These are phyloP conservation scores for Temnopleurus reevesii DNA, from an alignment of 53 echinoderm and acorn worm species.

Conservation along the genomic window DNA sequence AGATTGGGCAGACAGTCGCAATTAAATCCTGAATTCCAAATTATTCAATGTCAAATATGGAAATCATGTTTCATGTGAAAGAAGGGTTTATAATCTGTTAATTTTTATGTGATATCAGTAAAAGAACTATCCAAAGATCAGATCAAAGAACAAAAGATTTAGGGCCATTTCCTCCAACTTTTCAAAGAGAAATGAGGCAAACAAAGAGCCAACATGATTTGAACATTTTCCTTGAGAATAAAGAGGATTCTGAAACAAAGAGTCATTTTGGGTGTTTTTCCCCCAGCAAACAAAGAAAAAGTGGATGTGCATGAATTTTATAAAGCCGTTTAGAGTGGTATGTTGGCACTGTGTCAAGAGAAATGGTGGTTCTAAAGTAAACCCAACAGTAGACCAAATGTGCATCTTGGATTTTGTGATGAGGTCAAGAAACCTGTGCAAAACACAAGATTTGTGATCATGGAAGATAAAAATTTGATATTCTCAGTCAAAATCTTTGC, in stretches of 20 bases:
- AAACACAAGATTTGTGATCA: too few species aligned
- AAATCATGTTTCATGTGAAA: too few species aligned
- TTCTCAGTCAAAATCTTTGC: too few species aligned
- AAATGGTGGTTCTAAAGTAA: neutral
- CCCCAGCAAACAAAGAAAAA: conserved; percentile 18
- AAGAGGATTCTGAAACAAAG: conserved; percentile 10
- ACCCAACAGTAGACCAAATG: too few species aligned
- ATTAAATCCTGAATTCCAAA: too few species aligned
- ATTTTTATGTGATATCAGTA: neutral
- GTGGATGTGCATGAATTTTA: neutral
- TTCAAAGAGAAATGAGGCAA: neutral
- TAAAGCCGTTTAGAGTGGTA: neutral
- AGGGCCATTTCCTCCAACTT: conserved; percentile 8
- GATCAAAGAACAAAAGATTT: neutral
- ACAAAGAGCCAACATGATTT: conserved; percentile 6
- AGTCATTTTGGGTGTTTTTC: neutral
- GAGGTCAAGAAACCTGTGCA: too few species aligned
- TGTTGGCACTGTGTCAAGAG: conserved; percentile 32
- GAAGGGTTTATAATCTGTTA: too few species aligned
- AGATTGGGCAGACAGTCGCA: too few species aligned
- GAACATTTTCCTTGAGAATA: neutral
- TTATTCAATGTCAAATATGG: too few species aligned
- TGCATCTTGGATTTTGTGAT: too few species aligned
- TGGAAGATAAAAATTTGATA: too few species aligned
- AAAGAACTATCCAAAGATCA: neutral